These are phyloP conservation scores for Zaprionus camerounensis DNA, from an alignment of 1,140 invertebrate species.

Conservation along the genomic window DNA sequence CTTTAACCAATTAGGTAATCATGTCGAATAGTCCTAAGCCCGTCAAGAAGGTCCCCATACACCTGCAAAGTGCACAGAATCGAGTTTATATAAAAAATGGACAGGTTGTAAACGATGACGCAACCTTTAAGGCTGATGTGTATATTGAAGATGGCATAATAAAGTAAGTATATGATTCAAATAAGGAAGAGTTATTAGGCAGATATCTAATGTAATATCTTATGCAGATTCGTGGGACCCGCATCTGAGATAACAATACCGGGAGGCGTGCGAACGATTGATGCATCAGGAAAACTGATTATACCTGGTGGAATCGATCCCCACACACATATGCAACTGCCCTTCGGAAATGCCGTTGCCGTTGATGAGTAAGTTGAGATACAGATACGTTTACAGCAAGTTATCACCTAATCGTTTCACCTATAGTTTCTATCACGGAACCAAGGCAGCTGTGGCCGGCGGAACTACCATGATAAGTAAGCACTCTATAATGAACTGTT, in stretches of 20 bases:
- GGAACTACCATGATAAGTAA: constrained; percentile 96
- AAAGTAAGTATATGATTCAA: constrained; percentile 54
- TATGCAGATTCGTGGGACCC: constrained; percentile 79
- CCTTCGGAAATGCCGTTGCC: constrained; percentile 92
- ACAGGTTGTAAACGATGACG: constrained; percentile 97
- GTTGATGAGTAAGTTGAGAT: constrained; percentile 88
- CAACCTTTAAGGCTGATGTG: constrained; percentile 92
- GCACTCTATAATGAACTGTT: constrained; percentile 29
- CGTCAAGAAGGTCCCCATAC: constrained; percentile 97
- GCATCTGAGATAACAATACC: constrained; percentile 91
- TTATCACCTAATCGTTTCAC: neutral
- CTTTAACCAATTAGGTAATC: neutral
- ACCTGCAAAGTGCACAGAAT: constrained; percentile 97
- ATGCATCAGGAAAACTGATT: constrained; percentile 92
- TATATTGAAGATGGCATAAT: constrained; percentile 83
- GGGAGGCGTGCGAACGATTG: constrained; percentile 90
- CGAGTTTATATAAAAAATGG: constrained; percentile 97
- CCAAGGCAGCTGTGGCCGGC: constrained; percentile 94
- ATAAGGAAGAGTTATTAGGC: neutral
- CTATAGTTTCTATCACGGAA: constrained; percentile 91
- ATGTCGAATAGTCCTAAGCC: constrained; percentile 85
- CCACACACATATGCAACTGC: constrained; percentile 94
- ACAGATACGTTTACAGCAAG: neutral
- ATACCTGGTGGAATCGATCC: constrained; percentile 96
- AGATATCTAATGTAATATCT: neutral